phyloP scores from a whole-genome alignment of 1,140 invertebrate genomes.

The Caenorhabditis briggsae region DNA sequence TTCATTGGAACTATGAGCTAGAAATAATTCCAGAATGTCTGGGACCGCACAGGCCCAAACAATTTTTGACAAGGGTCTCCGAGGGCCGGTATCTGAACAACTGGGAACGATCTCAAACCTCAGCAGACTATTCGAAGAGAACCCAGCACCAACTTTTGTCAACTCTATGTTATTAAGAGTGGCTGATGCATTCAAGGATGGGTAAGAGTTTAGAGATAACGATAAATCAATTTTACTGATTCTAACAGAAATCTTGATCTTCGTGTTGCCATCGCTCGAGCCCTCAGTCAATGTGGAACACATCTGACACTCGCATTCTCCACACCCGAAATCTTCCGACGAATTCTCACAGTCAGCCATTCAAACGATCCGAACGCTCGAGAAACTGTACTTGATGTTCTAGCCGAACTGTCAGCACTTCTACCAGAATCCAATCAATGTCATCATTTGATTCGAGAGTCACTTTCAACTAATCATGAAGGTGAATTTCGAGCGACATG shows the following conservation, averaged over 20 bases:
- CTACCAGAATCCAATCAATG: constrained; percentile 1
- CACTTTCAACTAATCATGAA: constrained; percentile 2
- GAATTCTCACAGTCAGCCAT: constrained; percentile 39
- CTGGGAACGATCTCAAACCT: constrained; percentile 7
- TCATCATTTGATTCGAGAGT: constrained; percentile 42
- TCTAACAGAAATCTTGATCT: constrained; percentile 10
- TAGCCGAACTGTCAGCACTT: constrained; percentile 8
- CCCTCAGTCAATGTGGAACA: constrained; percentile 26
- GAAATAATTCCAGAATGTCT: constrained; percentile 10
- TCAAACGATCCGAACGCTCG: constrained; percentile 40
- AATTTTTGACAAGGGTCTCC: background rate
- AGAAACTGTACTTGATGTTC: constrained; percentile 26
- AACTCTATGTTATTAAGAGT: constrained; percentile 20
- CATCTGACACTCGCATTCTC: constrained; percentile 25
- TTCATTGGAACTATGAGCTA: too few species aligned
- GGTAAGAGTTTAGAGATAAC: background rate
- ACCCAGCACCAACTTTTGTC: constrained; percentile 12
- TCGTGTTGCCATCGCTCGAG: constrained; percentile 2
- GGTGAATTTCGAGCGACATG: constrained; percentile 18
- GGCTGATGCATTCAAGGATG: constrained; percentile 4
- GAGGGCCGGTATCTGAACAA: background rate
- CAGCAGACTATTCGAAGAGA: background rate
- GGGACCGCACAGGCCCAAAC: background rate
- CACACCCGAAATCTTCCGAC: background rate
- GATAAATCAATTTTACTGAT: too few species aligned